A percentile compares a stretch with the other conserved stretches of the same genome.
Evolutionary conservation across 2,797 vertebrate species (phyloP).

Genomic region (Parauchenoglanis ngamensis): DNA sequence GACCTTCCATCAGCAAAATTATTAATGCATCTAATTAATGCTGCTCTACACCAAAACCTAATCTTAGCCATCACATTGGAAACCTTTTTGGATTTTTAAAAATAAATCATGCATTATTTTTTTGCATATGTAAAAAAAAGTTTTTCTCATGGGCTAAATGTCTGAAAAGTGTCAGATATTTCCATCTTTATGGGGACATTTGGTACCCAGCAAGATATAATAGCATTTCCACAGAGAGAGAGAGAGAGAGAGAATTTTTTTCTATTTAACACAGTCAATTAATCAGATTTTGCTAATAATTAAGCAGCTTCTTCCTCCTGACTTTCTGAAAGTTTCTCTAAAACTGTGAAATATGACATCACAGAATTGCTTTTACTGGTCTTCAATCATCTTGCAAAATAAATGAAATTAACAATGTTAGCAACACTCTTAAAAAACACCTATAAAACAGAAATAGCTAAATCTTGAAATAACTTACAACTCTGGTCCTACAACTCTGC

Average conservation of each 20-base stretch:
- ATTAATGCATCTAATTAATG: background rate
- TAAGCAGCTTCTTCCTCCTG: background rate
- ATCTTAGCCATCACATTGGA: background rate
- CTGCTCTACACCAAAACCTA: background rate
- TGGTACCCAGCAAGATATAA: background rate
- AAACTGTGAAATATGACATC: background rate
- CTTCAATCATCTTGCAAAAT: background rate
- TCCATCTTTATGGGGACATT: background rate
- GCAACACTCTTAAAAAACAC: background rate
- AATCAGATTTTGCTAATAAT: constrained; percentile 46
- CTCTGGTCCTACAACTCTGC: background rate
- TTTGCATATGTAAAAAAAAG: background rate
- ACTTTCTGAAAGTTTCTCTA: constrained; percentile 1
- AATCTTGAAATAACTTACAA: background rate
- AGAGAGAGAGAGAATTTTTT: constrained; percentile 23
- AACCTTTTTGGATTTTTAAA: background rate
- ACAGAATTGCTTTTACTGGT: background rate
- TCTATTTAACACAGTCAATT: constrained; percentile 44
- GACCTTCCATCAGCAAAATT: background rate
- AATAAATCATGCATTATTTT: background rate
- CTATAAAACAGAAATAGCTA: background rate
- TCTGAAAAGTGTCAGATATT: background rate
- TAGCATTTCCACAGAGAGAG: background rate
- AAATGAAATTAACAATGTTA: background rate
- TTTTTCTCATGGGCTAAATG: background rate